phyloP scores from a whole-genome alignment of 2,797 vertebrate genomes.

The Gymnopithys bicolor region DNA sequence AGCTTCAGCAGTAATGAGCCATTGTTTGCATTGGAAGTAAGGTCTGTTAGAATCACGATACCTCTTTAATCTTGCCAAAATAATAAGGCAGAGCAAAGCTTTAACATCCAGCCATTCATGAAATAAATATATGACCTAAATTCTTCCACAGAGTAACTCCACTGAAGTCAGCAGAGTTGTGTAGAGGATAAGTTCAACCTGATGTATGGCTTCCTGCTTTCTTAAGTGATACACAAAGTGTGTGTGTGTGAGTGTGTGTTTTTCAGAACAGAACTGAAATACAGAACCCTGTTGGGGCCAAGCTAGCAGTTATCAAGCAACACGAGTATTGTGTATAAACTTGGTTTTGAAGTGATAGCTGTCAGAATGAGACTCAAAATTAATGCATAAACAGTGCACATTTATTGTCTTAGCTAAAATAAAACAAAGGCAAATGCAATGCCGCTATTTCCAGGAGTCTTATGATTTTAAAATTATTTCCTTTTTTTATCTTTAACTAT shows the following conservation, averaged over 20 bases:
- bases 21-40: conserved; percentile 26
- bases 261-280: conserved; percentile 2
- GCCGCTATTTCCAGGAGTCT: neutral
- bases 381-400: neutral
- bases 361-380: neutral
- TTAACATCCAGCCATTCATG: conserved; percentile 29
- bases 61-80: conserved; percentile 50
- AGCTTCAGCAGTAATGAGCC: neutral
- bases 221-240: neutral
- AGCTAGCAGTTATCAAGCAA: neutral
- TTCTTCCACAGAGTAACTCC: conserved; percentile 14
- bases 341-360: neutral
- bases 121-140: conserved; percentile 56
- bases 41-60: conserved; percentile 63
- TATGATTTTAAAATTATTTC: conserved; percentile 38
- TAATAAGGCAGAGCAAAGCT: conserved; percentile 21
- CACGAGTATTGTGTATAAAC: neutral
- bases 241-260: neutral
- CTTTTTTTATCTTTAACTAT: conserved; percentile 52
- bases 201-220: conserved; percentile 48
- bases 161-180: conserved; percentile 44
- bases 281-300: neutral
- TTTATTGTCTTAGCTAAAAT: neutral
- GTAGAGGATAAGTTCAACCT: conserved; percentile 31
- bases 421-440: neutral